Conservation (phyloP, 2,797 vertebrate species). For the Rhodeus uyekii region DNA sequence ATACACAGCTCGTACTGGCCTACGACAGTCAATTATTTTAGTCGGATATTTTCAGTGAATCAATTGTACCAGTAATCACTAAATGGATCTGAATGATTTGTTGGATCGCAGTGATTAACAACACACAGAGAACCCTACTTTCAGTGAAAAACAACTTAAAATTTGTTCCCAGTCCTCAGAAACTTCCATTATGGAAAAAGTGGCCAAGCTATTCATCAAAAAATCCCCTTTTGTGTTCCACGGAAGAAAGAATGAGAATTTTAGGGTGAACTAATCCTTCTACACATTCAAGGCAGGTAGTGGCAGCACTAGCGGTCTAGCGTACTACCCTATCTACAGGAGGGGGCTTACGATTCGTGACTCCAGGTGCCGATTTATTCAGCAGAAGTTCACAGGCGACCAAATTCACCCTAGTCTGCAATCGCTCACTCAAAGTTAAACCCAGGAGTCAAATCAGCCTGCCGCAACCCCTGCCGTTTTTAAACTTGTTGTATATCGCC, state of each 20-base stretch:
- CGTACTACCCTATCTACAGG: slow-evolving; percentile 31
- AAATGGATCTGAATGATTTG: neutral
- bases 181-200: neutral
- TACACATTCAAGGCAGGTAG: slow-evolving; percentile 7
- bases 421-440: slow-evolving; percentile 53
- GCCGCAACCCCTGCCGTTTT: slow-evolving; percentile 53
- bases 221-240: neutral
- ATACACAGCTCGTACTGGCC: too few relatives aligned
- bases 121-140: neutral
- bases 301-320: slow-evolving; percentile 33
- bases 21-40: too few relatives aligned
- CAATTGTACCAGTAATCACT: neutral
- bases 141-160: neutral
- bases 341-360: slow-evolving; percentile 31
- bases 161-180: neutral
- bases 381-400: slow-evolving; percentile 38
- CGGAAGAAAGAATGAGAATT: neutral
- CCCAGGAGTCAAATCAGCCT: slow-evolving; percentile 54
- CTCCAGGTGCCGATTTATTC: slow-evolving; percentile 44
- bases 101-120: neutral
- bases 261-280: neutral
- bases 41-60: neutral
- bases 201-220: neutral
- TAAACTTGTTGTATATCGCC: slow-evolving; percentile 59
- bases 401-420: slow-evolving; percentile 34